Evolutionary conservation across 2,113 vertebrate species (phyloP), one percentile per base, ranked within the genome.

Genomic region (Periophthalmus modestus): DNA sequence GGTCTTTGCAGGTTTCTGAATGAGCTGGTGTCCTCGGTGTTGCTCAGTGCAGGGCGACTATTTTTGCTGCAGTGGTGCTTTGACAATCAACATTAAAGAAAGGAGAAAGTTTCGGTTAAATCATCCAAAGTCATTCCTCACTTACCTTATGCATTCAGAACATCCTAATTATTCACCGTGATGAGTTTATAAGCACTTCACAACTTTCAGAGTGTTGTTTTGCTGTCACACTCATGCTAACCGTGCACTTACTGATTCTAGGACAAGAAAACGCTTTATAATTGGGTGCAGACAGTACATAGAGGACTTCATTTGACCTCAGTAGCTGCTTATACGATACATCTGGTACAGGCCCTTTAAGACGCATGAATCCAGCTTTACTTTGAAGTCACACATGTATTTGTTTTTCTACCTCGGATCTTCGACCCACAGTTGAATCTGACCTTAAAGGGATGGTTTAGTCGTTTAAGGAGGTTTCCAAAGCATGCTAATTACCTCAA

Each of bases 31-130:
- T 34, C 28, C 7, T 62, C 59, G 9, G 24, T 62, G 24, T 62
- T 33, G 24, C 16, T 18, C 5, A 23, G 14, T 23, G 14, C 59
- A 62, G 59, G 23, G 39, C 5, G 43, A 15, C 65, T 67, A 14
- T 46, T 47, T 61, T 19, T 7, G 63, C 70, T 80, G 50, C 52
- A 50, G 72, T 78, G 79, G 71, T 79, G 87, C 78, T 79, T 75
- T 85, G 89, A 90, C 89, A 90, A 90, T 90, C 89, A 90, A 80
- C 21, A 50, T 28, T 23, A 28, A 59, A 59, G 23, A 59, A 15
- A 19, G 78, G 55, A 74, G 48, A 79, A 74, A 24, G 65, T 63
- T 10, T 23, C 66, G 61, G 18, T n/a, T n/a, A n/a, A 39, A 9
- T 39, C 1, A 9, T 7, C 2, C 39, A 39, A 39, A 39, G 39